These are phyloP conservation scores for Halocynthia roretzi DNA, from an alignment of 23 tunicate species.

Conservation along the genomic window DNA sequence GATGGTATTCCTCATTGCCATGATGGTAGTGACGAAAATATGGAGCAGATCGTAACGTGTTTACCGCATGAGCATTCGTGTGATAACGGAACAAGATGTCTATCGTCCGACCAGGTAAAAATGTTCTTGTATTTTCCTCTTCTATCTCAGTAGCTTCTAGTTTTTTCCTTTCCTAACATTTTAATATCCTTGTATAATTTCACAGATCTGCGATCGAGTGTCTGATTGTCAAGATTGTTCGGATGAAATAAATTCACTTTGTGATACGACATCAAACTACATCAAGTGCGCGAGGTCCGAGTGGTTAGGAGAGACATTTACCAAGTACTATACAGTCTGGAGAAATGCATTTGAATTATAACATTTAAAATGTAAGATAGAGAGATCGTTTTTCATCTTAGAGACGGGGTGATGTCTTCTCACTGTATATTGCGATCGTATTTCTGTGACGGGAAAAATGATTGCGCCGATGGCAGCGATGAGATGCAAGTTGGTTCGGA, in stretches of 20 bases:
- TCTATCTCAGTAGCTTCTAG: background rate
- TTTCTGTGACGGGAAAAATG: constrained; percentile 50
- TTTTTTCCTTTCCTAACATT: background rate
- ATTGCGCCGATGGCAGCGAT: constrained; percentile 51
- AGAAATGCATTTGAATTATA: too few species aligned
- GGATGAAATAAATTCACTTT: constrained; percentile 26
- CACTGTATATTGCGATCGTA: constrained; percentile 41
- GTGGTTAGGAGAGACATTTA: background rate
- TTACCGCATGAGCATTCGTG: constrained; percentile 25
- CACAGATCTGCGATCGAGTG: constrained; percentile 49
- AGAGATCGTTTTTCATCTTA: background rate
- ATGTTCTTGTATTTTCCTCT: background rate
- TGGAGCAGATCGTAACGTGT: constrained; percentile 14
- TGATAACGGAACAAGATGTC: constrained; percentile 33
- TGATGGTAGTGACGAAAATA: constrained; percentile 33
- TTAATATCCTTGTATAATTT: background rate
- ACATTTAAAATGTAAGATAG: too few species aligned
- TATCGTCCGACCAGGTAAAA: constrained; percentile 12
- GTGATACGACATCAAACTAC: background rate
- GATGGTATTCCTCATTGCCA: constrained; percentile 41
- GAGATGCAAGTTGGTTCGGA: constrained; percentile 32
- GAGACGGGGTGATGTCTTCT: constrained; percentile 10
- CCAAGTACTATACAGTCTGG: too few species aligned
- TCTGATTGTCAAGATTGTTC: constrained; percentile 44
- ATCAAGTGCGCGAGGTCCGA: background rate